Conservation (phyloP, 2,113 vertebrate genomes). For the Gobiocypris rarus region DNA sequence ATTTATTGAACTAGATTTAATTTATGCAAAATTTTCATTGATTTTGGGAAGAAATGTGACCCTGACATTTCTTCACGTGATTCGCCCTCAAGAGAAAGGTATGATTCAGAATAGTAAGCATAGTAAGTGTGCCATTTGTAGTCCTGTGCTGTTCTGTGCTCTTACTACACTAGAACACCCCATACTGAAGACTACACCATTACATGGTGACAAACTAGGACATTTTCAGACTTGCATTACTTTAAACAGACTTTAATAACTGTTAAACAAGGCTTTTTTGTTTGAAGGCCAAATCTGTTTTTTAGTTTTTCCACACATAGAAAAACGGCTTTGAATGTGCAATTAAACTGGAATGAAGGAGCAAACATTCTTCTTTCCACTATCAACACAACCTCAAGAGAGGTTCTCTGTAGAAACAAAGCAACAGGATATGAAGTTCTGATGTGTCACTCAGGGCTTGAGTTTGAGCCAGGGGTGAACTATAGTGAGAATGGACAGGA, state of each 20-base stretch:
- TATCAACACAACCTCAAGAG: neutral
- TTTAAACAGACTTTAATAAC: neutral
- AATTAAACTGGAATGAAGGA: neutral
- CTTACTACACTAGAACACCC: neutral
- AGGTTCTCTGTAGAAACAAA: neutral
- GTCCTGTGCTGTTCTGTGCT: no score
- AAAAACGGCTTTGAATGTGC: neutral
- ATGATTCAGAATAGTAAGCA: neutral
- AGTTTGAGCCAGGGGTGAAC: constrained; percentile 91
- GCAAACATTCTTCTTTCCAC: neutral
- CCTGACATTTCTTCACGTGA: neutral
- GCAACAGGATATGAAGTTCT: neutral
- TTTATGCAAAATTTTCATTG: neutral
- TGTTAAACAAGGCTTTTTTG: neutral
- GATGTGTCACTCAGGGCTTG: constrained; percentile 79
- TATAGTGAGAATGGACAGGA: constrained; percentile 87
- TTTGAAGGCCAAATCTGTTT: neutral
- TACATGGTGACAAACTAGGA: neutral
- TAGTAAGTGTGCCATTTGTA: no score
- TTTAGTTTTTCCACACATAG: neutral
- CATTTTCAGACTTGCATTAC: neutral
- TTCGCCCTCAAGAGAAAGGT: neutral
- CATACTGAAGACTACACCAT: neutral
- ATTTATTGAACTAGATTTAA: neutral
- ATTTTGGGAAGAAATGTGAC: neutral